These are phyloP conservation scores for Lepidocyrtoides sp. DNA, from an alignment of 2,888 invertebrate genomes.

Conservation along the genomic window DNA sequence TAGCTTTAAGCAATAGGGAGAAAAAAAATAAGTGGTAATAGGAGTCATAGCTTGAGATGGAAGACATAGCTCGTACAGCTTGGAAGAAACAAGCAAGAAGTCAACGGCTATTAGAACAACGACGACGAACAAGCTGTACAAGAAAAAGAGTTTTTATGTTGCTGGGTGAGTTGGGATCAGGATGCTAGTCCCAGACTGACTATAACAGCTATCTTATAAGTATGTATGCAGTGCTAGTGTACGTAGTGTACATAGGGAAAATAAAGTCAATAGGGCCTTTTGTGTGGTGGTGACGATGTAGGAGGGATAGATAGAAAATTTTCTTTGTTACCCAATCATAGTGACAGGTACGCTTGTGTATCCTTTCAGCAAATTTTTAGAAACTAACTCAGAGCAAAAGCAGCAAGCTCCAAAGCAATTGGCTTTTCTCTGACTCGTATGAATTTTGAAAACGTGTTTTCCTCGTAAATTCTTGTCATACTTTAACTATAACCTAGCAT, in stretches of 20 bases:
- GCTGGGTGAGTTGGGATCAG: conserved; percentile 27
- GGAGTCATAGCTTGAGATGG: background rate
- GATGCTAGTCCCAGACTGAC: conserved; percentile 8
- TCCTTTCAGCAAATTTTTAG: conserved; percentile 37
- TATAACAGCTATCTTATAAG: too few relatives aligned
- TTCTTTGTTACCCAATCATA: conserved; percentile 26
- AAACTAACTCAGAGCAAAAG: conserved; percentile 1
- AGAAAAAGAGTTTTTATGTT: conserved; percentile 11
- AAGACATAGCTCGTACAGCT: background rate
- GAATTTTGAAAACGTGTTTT: conserved; percentile 60
- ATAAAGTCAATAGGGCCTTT: background rate
- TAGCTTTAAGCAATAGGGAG: conserved; percentile 51
- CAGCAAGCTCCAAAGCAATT: conserved; percentile 9
- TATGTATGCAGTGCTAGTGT: background rate
- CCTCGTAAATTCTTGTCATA: conserved; percentile 41
- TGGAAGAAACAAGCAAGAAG: conserved; percentile 24
- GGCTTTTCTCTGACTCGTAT: conserved; percentile 41
- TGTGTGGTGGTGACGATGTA: conserved; percentile 24
- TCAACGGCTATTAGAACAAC: conserved; percentile 13
- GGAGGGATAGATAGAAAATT: conserved; percentile 34
- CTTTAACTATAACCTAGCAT: conserved; percentile 3
- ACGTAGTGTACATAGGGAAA: background rate
- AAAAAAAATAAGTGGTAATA: conserved; percentile 39
- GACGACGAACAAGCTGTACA: conserved; percentile 26
- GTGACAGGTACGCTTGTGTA: conserved; percentile 52